These are phyloP conservation scores for Lutjanus erythropterus DNA, from an alignment of 2,113 vertebrate genomes.

Conservation along the genomic window DNA sequence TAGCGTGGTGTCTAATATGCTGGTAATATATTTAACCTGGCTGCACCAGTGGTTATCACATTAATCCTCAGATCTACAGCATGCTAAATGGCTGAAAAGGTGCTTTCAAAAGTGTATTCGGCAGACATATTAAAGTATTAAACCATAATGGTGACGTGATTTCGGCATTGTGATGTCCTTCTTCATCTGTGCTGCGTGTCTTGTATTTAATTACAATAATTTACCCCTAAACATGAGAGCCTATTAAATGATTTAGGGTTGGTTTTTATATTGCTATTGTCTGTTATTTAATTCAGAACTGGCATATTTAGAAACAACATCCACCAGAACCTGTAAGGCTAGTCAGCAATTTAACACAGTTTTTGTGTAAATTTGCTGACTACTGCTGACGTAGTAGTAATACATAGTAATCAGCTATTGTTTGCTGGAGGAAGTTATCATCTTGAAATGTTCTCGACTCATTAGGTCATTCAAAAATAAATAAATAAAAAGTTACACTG, in stretches of 20 bases:
- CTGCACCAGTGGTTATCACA: background rate
- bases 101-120: slow-evolving; percentile 2
- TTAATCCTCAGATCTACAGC: background rate
- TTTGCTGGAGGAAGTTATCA: background rate
- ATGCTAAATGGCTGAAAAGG: slow-evolving; percentile 31
- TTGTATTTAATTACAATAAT: background rate
- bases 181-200: background rate
- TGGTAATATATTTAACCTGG: slow-evolving; percentile 28
- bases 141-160: slow-evolving; percentile 11
- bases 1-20: background rate
- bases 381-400: too few relatives aligned
- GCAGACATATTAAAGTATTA: background rate
- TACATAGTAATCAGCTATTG: background rate
- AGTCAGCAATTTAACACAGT: background rate
- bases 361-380: too few relatives aligned
- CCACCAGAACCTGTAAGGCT: background rate
- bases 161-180: background rate
- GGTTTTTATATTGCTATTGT: background rate
- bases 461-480: background rate
- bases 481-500: too few relatives aligned
- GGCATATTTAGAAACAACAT: background rate
- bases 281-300: background rate
- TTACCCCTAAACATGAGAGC: background rate
- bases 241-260: background rate
- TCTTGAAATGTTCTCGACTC: background rate